phyloP scores from a whole-genome alignment of 2,888 invertebrate genomes.

The Julus scandinavius region DNA sequence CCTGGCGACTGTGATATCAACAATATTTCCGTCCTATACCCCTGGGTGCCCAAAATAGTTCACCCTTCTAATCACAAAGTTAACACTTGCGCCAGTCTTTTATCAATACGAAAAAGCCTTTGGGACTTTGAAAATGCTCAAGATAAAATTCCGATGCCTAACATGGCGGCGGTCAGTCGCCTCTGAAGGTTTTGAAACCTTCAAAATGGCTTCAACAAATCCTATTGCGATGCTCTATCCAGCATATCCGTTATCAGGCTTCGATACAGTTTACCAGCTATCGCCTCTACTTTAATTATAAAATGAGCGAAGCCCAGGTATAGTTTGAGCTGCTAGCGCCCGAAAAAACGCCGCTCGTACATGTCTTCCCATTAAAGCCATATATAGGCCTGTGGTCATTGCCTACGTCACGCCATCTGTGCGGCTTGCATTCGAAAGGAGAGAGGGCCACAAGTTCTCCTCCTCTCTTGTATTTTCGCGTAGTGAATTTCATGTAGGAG shows the following conservation, averaged over 20 bases:
- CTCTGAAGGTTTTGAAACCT: not conserved
- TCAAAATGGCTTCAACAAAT: not conserved
- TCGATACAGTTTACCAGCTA: not conserved
- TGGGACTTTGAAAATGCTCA: too few species aligned
- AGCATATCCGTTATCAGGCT: not conserved
- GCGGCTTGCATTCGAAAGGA: not conserved
- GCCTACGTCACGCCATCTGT: constrained; percentile 33
- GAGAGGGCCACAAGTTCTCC: not conserved
- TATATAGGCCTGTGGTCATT: constrained; percentile 21
- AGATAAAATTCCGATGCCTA: not conserved
- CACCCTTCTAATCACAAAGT: too few species aligned
- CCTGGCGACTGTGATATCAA: too few species aligned
- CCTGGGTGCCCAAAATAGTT: too few species aligned
- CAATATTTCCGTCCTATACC: too few species aligned
- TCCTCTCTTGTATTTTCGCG: not conserved
- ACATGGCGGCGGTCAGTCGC: constrained; percentile 6
- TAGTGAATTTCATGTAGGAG: not conserved
- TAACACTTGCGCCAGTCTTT: too few species aligned
- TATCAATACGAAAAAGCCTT: too few species aligned
- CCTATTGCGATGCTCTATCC: not conserved
- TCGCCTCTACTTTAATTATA: not conserved
- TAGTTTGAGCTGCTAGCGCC: not conserved
- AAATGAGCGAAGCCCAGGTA: not conserved
- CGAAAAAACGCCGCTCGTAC: not conserved
- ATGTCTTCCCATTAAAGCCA: not conserved